Conservation (phyloP, 2,113 vertebrate genomes). For the Callospermophilus lateralis region DNA sequence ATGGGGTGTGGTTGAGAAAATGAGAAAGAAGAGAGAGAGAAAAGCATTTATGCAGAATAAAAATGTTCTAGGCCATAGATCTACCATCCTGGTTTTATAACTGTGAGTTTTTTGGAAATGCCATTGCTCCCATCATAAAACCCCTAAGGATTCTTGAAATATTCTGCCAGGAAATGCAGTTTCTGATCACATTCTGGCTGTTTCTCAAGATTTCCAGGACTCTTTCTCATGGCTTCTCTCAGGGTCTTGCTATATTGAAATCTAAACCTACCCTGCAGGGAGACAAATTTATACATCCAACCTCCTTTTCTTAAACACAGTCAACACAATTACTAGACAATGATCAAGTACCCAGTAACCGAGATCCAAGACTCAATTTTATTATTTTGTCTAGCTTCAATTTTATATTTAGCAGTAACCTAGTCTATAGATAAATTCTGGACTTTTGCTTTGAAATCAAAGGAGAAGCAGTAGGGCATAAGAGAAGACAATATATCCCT, state of each 20-base stretch:
- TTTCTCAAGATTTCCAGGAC: not conserved
- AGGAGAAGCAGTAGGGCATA: accelerated
- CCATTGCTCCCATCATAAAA: not conserved
- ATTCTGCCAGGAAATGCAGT: not conserved
- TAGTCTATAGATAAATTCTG: not conserved
- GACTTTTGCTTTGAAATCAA: not conserved
- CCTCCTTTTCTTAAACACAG: not conserved
- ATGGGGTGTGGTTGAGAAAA: not conserved
- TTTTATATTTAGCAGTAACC: not conserved
- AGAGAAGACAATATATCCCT: not conserved
- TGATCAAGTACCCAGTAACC: not conserved
- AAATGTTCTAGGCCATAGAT: not conserved
- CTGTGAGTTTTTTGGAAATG: not conserved
- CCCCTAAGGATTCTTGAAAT: not conserved
- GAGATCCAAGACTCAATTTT: not conserved
- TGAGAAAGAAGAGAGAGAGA: not conserved
- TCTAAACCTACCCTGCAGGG: not conserved
- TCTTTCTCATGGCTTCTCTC: not conserved
- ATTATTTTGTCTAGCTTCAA: not conserved
- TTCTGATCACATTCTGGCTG: not conserved
- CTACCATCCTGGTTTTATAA: not conserved
- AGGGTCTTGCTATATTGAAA: not conserved
- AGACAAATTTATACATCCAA: not conserved
- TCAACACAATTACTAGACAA: not conserved
- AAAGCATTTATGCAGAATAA: not conserved